These are phyloP conservation scores for Alethe castanea DNA, from an alignment of 2,113 vertebrate species.

Conservation along the genomic window DNA sequence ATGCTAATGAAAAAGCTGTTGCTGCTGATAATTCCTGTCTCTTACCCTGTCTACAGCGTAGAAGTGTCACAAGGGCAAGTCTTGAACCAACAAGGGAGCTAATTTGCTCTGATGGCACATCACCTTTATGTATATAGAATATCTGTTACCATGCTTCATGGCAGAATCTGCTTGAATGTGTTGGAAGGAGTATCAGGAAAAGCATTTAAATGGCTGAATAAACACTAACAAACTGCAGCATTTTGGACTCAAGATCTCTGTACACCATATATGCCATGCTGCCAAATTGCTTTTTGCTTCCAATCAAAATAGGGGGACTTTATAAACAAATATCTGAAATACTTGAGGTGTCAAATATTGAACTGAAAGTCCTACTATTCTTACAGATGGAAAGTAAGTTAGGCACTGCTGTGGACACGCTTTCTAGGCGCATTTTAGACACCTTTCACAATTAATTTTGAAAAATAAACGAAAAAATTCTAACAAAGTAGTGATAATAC, in stretches of 20 bases:
- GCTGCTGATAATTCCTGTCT: neutral
- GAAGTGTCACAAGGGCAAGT: neutral
- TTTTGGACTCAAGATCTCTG: neutral
- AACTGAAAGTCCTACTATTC: neutral
- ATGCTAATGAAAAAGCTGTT: neutral
- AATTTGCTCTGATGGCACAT: neutral
- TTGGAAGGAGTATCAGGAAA: neutral
- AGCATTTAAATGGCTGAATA: neutral
- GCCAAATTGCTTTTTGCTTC: neutral
- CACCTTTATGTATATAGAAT: neutral
- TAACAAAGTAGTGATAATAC: neutral
- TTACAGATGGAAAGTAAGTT: neutral
- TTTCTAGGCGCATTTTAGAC: neutral
- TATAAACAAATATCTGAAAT: neutral
- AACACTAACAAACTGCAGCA: neutral
- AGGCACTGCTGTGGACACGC: neutral
- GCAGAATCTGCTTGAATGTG: neutral
- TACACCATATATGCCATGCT: neutral
- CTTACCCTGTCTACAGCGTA: neutral
- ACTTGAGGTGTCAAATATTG: neutral
- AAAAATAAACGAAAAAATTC: neutral
- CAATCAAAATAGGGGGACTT: neutral
- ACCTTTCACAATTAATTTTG: neutral
- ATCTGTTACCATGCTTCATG: neutral
- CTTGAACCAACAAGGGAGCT: neutral